Base-by-base conservation (phyloP, 2,113 vertebrate species). In the Cebidichthys violaceus region DNA sequence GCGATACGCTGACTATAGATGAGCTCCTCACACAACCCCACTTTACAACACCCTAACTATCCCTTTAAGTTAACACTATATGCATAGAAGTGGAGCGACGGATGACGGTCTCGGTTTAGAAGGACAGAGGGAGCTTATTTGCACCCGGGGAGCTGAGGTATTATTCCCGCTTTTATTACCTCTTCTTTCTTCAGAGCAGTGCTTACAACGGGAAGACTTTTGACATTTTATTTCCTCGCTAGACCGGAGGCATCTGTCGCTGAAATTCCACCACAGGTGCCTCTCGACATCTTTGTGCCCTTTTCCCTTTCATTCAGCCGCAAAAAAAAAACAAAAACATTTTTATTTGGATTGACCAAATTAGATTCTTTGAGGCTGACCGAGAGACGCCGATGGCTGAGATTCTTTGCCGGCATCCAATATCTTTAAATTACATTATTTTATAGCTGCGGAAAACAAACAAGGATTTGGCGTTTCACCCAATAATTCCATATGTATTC, bases 161-260 rank as follows among this genome's bases (percentile, higher is more conserved):
- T 89, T 81, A 86, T 79, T 85, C 86, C 85, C 82, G 87, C 76
- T 85, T 90, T 86, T 88, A 88, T 84, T 83, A 84, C 79, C 73
- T 76, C 79, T 75, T 59, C 65, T 82, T 79, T 67, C 68, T 80
- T 61, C 76, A 15, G 33, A 73, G 70, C 61, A 27, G n/a, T 13
- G 31, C 67, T 87, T 77, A 64, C 70, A 47, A 70, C 73, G 55
- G 55, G 72, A 82, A 85, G 78, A 79, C 72, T 77, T 84, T 64
- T 79, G 79, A 90, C 70, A 64, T 86, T 85, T 82, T 81, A 65
- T 84, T 87, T 89, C 65, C 72, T 72, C 54, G 2, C 69, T 45
- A 33, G 29, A 71, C 55, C n/a, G 9, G 39, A 33, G 83, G 69
- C 84, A 5, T 75, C 62, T 50, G 17, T 39, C 0, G 9, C 67